Percentiles rank a stretch among this genome's conserved stretches.
Conservation (phyloP, 2,888 invertebrate species). For the Calameuta filiformis region DNA sequence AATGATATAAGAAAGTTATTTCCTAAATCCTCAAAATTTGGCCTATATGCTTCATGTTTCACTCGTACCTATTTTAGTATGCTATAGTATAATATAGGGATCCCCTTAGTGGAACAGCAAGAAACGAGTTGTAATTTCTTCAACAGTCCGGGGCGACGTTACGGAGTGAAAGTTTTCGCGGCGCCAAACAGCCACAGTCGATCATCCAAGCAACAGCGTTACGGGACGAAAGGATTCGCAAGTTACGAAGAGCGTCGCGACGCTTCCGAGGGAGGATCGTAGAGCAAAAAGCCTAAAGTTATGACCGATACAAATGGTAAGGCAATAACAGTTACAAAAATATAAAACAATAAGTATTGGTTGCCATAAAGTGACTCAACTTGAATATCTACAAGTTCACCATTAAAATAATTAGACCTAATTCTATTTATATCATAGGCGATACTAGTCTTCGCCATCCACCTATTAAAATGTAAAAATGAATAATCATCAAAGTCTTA, state of each 20-base stretch:
- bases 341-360: neutral
- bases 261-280: neutral
- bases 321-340: neutral
- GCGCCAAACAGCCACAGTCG: neutral
- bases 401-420: neutral
- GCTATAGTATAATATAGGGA: neutral
- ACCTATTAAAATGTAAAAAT: neutral
- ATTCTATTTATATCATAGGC: too few relatives aligned
- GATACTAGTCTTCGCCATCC: too few relatives aligned
- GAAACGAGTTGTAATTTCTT: neutral
- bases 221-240: neutral
- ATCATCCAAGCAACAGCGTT: neutral
- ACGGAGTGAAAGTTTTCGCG: slow-evolving; percentile 17
- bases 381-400: neutral
- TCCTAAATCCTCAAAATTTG: neutral
- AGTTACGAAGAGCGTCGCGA: neutral
- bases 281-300: slow-evolving; percentile 37
- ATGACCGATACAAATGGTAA: slow-evolving; percentile 59
- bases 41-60: neutral
- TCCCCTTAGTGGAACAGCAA: neutral
- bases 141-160: neutral
- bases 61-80: neutral
- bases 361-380: neutral
- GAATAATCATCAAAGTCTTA: neutral
- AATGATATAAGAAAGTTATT: neutral